These are phyloP conservation scores for Trematomus loennbergii DNA, from an alignment of 2,113 vertebrate genomes.

Conservation along the genomic window DNA sequence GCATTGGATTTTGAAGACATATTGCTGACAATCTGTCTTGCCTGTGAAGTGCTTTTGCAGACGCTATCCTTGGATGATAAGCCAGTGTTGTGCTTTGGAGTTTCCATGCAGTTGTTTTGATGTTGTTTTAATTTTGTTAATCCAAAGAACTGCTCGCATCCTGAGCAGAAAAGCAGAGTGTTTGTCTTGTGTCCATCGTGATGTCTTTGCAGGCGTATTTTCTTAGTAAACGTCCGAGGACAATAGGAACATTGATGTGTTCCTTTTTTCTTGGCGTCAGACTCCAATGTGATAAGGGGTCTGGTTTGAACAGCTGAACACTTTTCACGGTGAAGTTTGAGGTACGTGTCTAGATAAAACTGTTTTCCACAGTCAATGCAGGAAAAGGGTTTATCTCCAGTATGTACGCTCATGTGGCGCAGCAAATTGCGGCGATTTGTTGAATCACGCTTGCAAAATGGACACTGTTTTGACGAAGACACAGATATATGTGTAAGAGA, in stretches of 20 bases:
- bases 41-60: slow-evolving; percentile 2
- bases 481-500: slow-evolving; percentile 74
- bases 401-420: slow-evolving; percentile 79
- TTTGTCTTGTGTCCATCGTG: slow-evolving; percentile 71
- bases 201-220: slow-evolving; percentile 65
- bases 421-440: slow-evolving; percentile 65
- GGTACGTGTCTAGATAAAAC: slow-evolving; percentile 68
- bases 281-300: not conserved
- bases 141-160: slow-evolving; percentile 78
- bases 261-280: slow-evolving; percentile 2
- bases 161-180: slow-evolving; percentile 67
- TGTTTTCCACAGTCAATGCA: slow-evolving; percentile 77
- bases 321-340: slow-evolving; percentile 67
- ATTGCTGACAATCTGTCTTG: slow-evolving; percentile 4
- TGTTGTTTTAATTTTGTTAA: slow-evolving; percentile 67
- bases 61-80: not conserved
- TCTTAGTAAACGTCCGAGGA: slow-evolving; percentile 68
- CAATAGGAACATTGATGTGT: slow-evolving; percentile 70
- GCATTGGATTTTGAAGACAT: slow-evolving; percentile 22
- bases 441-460: slow-evolving; percentile 77
- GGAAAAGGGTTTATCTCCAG: slow-evolving; percentile 75
- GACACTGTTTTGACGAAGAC: slow-evolving; percentile 73
- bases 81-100: not conserved
- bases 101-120: slow-evolving; percentile 31
- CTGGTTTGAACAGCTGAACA: slow-evolving; percentile 44